Evolutionary conservation across 92 coral and sea anemone genomes (phyloP).

Genomic region (Porites rus): DNA sequence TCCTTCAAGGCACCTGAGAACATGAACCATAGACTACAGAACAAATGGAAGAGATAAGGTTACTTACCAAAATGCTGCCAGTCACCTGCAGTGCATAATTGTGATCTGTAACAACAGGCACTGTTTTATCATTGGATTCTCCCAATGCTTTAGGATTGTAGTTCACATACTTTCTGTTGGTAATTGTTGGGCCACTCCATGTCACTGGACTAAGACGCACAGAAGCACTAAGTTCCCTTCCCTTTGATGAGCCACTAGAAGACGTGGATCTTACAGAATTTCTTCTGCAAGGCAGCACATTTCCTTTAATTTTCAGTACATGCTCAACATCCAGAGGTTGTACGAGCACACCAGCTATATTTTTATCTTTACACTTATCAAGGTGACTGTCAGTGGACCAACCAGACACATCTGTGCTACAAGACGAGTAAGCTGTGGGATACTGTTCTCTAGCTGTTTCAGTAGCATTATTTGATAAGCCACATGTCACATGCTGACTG

Average conservation of each 20-base stretch:
- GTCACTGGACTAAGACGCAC: conserved; percentile 21
- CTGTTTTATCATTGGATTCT: not conserved
- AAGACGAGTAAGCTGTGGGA: not conserved
- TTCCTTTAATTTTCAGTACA: not conserved
- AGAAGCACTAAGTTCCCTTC: conserved; percentile 8
- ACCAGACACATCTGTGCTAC: not conserved
- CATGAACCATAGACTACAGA: no score
- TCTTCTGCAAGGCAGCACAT: not conserved
- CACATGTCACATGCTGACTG: not conserved
- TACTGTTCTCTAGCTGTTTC: not conserved
- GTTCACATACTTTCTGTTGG: not conserved
- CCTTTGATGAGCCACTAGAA: conserved; percentile 5
- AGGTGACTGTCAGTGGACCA: not conserved
- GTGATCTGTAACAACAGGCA: conserved; percentile 1
- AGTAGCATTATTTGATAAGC: not conserved
- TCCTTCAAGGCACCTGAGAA: no score
- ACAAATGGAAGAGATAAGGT: not conserved
- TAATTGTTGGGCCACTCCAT: not conserved
- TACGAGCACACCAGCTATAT: not conserved
- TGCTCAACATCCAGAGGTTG: not conserved
- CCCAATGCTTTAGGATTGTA: not conserved
- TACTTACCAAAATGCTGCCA: conserved; percentile 8
- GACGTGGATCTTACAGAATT: conserved; percentile 22
- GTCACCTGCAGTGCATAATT: not conserved
- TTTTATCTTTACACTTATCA: not conserved